A percentile compares a stretch with the other conserved stretches of the same genome.
These are phyloP conservation scores for Oncorhynchus gorbuscha DNA, from an alignment of 2,113 vertebrate species.

Conservation along the genomic window DNA sequence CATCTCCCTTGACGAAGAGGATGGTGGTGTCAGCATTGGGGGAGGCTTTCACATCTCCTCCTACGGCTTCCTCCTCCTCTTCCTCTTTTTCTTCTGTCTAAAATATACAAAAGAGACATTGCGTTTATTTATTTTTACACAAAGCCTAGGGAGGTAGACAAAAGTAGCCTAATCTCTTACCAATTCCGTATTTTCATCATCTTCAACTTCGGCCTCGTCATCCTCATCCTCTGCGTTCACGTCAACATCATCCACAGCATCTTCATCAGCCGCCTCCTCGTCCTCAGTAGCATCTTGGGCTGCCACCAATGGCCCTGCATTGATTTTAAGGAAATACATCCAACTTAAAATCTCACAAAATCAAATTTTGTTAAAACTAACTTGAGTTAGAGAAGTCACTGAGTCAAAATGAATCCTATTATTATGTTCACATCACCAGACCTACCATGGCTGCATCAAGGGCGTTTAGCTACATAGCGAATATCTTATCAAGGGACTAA, in stretches of 20 bases:
- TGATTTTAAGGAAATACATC: background rate
- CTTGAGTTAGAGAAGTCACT: no score
- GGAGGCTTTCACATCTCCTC: conserved; percentile 93
- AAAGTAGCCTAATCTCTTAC: conserved; percentile 66
- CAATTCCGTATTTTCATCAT: conserved; percentile 92
- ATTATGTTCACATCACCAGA: no score
- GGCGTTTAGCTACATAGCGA: no score
- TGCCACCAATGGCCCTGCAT: conserved; percentile 64
- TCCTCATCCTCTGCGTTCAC: conserved; percentile 92
- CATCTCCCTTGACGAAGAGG: conserved; percentile 96
- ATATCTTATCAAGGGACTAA: no score
- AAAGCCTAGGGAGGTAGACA: background rate
- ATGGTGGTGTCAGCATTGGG: conserved; percentile 96
- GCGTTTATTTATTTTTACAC: no score
- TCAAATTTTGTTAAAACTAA: no score
- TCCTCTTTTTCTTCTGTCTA: conserved; percentile 93
- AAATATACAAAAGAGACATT: conserved; percentile 40
- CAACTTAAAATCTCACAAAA: no score
- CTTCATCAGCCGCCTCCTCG: conserved; percentile 91
- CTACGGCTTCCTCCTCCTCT: conserved; percentile 82
- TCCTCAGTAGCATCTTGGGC: conserved; percentile 95
- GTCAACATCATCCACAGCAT: conserved; percentile 81
- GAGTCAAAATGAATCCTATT: no score
- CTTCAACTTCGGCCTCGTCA: conserved; percentile 95
- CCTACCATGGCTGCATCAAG: no score